Evolutionary conservation across 23 tunicate species (phyloP).

Genomic region (Phallusia fumigata): DNA sequence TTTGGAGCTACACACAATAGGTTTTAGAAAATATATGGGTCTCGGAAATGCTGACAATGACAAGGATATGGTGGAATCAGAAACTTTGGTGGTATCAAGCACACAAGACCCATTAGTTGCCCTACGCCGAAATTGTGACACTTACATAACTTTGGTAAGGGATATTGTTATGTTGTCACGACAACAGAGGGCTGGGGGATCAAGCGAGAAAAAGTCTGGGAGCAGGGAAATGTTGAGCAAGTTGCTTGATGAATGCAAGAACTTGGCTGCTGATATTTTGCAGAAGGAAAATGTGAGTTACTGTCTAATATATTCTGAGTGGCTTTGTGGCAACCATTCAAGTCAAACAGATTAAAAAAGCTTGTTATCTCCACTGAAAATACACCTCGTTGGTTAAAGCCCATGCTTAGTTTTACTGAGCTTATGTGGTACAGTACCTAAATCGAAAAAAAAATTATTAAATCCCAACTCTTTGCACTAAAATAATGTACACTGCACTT

Average conservation of each 20-base stretch:
- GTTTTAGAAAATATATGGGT: not conserved
- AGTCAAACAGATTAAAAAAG: no score
- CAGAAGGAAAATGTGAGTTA: not conserved
- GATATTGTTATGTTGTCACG: not conserved
- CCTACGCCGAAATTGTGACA: constrained; percentile 3
- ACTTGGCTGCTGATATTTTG: not conserved
- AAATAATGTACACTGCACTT: no score
- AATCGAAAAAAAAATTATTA: no score
- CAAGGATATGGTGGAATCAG: not conserved
- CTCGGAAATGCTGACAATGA: not conserved
- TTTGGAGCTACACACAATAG: not conserved
- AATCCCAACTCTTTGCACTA: no score
- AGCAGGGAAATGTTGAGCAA: not conserved
- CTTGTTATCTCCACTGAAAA: no score
- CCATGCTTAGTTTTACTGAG: no score
- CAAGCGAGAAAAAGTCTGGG: not conserved
- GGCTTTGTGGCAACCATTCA: no score
- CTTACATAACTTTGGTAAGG: not conserved
- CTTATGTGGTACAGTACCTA: no score
- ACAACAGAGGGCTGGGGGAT: not conserved
- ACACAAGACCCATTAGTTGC: not conserved
- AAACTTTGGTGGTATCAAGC: not conserved
- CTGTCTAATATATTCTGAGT: no score
- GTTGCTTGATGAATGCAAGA: not conserved
- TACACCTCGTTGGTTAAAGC: no score